Evolutionary conservation across 2,113 vertebrate species (phyloP).

Genomic region (Gadus chalcogrammus): DNA sequence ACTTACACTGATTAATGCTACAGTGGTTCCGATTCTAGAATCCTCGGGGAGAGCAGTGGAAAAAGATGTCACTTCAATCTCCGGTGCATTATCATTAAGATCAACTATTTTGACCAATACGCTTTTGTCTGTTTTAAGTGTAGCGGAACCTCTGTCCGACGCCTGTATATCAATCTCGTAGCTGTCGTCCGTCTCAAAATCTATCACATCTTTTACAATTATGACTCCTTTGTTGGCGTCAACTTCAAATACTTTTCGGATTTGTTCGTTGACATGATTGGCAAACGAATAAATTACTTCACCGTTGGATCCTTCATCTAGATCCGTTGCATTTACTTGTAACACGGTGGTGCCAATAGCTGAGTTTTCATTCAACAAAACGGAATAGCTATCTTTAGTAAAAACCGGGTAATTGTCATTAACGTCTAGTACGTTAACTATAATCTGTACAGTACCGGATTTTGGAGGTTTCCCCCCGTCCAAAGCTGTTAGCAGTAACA

Average conservation of each 20-base stretch:
- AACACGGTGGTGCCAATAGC: slow-evolving; percentile 24
- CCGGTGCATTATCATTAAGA: slow-evolving; percentile 63
- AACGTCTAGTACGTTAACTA: slow-evolving; percentile 37
- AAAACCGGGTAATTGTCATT: slow-evolving; percentile 61
- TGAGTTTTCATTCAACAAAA: slow-evolving; percentile 28
- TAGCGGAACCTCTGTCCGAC: slow-evolving; percentile 18
- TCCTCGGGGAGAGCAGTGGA: slow-evolving; percentile 62
- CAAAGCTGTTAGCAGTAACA: slow-evolving; percentile 38
- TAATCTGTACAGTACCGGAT: slow-evolving; percentile 30
- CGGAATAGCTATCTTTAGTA: slow-evolving; percentile 16
- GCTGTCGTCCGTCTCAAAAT: background rate
- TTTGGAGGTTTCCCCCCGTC: slow-evolving; percentile 50
- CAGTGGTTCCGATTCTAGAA: slow-evolving; percentile 54
- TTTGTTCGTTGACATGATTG: slow-evolving; percentile 11
- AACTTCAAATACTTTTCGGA: slow-evolving; percentile 24
- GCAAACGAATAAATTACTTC: slow-evolving; percentile 41
- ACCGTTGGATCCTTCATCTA: slow-evolving; percentile 37
- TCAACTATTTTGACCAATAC: slow-evolving; percentile 35
- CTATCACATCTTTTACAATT: slow-evolving; percentile 14
- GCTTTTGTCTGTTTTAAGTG: slow-evolving; percentile 23
- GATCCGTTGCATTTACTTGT: slow-evolving; percentile 38
- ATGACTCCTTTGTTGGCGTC: slow-evolving; percentile 34
- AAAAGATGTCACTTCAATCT: slow-evolving; percentile 67
- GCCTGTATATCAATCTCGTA: slow-evolving; percentile 44
- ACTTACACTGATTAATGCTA: slow-evolving; percentile 63